Evolutionary conservation across 2,797 vertebrate genomes (phyloP).

Genomic region (Alfaro cultratus): DNA sequence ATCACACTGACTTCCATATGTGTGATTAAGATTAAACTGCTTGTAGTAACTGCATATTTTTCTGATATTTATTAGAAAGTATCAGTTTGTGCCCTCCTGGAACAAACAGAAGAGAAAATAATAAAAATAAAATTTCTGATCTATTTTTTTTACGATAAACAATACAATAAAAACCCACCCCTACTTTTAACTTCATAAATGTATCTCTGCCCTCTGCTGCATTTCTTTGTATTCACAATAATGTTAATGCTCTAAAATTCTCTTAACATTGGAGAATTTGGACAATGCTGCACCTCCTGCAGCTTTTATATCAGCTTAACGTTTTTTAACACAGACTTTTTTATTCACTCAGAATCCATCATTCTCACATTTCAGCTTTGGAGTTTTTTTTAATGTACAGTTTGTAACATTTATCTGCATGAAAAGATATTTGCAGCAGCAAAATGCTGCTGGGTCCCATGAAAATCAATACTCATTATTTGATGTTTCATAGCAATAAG

Average conservation of each 20-base stretch:
- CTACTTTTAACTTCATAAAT: neutral
- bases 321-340: neutral
- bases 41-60: too few species aligned
- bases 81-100: too few species aligned
- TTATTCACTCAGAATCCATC: neutral
- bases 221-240: neutral
- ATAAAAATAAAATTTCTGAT: too few species aligned
- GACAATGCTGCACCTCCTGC: neutral
- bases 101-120: too few species aligned
- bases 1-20: too few species aligned
- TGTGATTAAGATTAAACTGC: too few species aligned
- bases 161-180: too few species aligned
- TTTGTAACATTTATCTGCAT: neutral
- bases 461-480: neutral
- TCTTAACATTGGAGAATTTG: neutral
- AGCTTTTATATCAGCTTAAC: neutral
- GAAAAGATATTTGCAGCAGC: neutral
- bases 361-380: neutral
- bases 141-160: too few species aligned
- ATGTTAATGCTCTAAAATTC: neutral
- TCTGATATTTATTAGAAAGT: too few species aligned
- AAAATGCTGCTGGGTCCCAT: neutral
- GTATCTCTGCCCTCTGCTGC: neutral
- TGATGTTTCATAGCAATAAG: neutral
- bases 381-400: neutral